phyloP scores from a whole-genome alignment of 2,797 vertebrate species.

The Odontamblyopus rebecca region DNA sequence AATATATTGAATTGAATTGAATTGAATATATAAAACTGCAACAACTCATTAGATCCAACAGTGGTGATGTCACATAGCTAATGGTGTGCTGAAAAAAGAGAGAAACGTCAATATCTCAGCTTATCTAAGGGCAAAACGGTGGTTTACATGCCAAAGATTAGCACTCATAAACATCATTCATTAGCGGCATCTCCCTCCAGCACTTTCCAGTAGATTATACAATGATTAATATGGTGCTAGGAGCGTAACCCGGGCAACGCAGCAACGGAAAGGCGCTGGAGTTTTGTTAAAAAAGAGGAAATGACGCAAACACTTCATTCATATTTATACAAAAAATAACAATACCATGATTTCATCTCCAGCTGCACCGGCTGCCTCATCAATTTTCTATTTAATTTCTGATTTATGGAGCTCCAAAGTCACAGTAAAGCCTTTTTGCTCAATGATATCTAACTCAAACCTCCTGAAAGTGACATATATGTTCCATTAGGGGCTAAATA shows the following conservation, averaged over 20 bases:
- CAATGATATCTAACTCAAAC: conserved; percentile 39
- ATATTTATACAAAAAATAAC: conserved; percentile 54
- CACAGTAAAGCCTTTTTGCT: conserved; percentile 36
- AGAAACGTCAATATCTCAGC: conserved; percentile 50
- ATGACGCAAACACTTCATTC: conserved; percentile 60
- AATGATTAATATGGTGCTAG: conserved; percentile 76
- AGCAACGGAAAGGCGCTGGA: conserved; percentile 55
- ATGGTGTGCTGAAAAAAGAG: conserved; percentile 15
- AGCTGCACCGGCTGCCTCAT: conserved; percentile 45
- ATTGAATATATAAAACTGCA: background rate
- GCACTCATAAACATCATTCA: conserved; percentile 69
- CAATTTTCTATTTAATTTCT: conserved; percentile 44
- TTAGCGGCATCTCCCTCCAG: conserved; percentile 51
- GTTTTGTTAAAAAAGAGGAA: conserved; percentile 67
- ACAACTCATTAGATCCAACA: conserved; percentile 2
- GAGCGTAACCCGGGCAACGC: conserved; percentile 56
- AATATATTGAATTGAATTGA: too few species aligned
- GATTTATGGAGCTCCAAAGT: conserved; percentile 36
- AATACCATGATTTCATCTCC: conserved; percentile 51
- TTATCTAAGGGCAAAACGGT: conserved; percentile 60
- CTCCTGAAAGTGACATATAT: conserved; percentile 40
- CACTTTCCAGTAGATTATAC: conserved; percentile 70
- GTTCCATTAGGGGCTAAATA: conserved; percentile 31
- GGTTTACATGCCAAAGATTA: conserved; percentile 71
- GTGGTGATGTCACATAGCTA: background rate